Evolutionary conservation across 1,140 invertebrate genomes (phyloP), one percentile per base, ranked within the genome.

Genomic region (Myzus persicae): DNA sequence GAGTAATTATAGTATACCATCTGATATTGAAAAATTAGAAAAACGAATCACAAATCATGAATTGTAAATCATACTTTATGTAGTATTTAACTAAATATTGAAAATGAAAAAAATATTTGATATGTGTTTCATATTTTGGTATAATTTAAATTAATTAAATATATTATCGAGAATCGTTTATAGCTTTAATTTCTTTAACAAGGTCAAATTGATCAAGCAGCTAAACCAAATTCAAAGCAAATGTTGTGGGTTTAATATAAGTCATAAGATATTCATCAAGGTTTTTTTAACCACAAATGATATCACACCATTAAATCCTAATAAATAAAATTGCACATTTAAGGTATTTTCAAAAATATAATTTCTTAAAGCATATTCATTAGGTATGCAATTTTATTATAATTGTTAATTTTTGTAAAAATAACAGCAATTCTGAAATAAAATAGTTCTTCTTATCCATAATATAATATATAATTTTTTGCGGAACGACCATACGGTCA

Each of bases 141-240:
- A 42, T 26, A 42, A 84, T 84, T 76, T 76, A 76, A 76, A 76
- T n/a, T 18, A n/a, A n/a, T 76, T n/a, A 76, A 76, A 76, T 84
- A 26, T 40, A 84, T 84, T 84, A 42, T 11, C 4, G 24, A 8
- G 24, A 26, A 84, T 18, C 5, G 26, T 85, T 85, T 85, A 20
- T 44, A 48, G 14, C n/a, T 44, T 44, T 85, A 44, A 20, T 85
- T 44, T 44, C 42, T 44, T 85, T 85, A 31, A 44, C 40, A 7
- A 85, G 84, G 84, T 31, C 38, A 7, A 85, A 85, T 44, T 85
- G 38, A 42, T 42, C 26, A 46, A 44, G 26, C 5, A 26, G 14
- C 46, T 38, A 51, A 51, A 89, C 44, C 87, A n/a, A 51, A 89
- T 89, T 48, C n/a, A 89, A 89, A 48, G n/a, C 36, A 36, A 89